A percentile compares a stretch with the other conserved stretches of the same genome.
These are phyloP conservation scores for Trichoplusia ni DNA, from an alignment of 1,140 invertebrate genomes.

Conservation along the genomic window DNA sequence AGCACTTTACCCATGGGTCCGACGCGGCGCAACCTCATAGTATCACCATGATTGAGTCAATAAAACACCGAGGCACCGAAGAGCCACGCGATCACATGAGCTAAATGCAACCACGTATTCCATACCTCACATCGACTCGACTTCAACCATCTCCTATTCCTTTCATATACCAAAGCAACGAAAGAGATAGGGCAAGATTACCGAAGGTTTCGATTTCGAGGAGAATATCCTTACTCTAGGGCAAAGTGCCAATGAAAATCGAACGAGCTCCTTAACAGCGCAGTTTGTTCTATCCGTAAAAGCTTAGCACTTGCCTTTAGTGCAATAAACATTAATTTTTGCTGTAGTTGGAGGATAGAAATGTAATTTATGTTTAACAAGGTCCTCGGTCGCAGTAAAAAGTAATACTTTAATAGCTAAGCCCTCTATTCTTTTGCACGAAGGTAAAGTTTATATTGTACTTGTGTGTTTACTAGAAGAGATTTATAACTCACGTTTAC, in stretches of 20 bases:
- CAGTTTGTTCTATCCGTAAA: slow-evolving; percentile 50
- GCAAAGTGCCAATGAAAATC: slow-evolving; percentile 50
- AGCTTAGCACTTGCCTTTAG: slow-evolving; percentile 36
- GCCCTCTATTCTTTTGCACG: no score
- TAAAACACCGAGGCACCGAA: slow-evolving; percentile 36
- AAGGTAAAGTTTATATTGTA: no score
- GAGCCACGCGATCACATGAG: slow-evolving; percentile 18
- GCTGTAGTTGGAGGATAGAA: slow-evolving; percentile 13
- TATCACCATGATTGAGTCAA: slow-evolving; percentile 41
- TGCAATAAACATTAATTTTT: slow-evolving; percentile 41
- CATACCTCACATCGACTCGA: background rate
- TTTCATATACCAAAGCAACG: background rate
- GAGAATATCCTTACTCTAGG: slow-evolving; percentile 14
- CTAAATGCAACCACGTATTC: slow-evolving; percentile 20
- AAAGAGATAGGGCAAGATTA: slow-evolving; percentile 11
- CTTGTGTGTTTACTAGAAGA: background rate
- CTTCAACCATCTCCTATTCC: background rate
- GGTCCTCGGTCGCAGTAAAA: slow-evolving; percentile 5
- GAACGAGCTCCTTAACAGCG: slow-evolving; percentile 49
- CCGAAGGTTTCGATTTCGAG: slow-evolving; percentile 9
- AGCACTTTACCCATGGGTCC: slow-evolving; percentile 21
- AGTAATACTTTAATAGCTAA: background rate
- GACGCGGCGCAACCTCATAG: slow-evolving; percentile 5
- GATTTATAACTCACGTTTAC: slow-evolving; percentile 4
- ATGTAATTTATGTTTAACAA: slow-evolving; percentile 22